Conservation (phyloP, 2,888 invertebrate genomes). For the Drosophila nr. medialis region DNA sequence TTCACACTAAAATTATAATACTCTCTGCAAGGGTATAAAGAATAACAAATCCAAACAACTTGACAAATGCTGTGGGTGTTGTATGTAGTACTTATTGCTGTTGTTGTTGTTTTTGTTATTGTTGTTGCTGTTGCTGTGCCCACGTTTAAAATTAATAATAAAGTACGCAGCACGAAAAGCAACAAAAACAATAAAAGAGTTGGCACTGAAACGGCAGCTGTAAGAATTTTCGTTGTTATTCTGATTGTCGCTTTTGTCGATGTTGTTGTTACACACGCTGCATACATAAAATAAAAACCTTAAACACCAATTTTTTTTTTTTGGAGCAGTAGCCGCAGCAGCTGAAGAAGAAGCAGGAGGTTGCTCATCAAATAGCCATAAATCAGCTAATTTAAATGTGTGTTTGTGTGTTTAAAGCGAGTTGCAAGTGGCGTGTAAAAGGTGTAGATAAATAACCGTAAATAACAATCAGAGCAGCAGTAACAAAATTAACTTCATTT, state of each 20-base stretch:
- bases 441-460: constrained; percentile 53
- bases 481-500: constrained; percentile 21
- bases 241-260: constrained; percentile 24
- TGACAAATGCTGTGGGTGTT: constrained; percentile 73
- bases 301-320: constrained; percentile 41
- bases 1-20: not conserved
- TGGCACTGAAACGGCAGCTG: constrained; percentile 57
- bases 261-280: constrained; percentile 25
- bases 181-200: constrained; percentile 40
- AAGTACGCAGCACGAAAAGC: constrained; percentile 57
- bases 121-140: constrained; percentile 50
- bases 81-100: constrained; percentile 50
- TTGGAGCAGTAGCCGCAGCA: constrained; percentile 33
- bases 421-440: constrained; percentile 33
- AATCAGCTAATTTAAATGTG: constrained; percentile 77
- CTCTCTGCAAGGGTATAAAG: not conserved
- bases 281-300: constrained; percentile 39
- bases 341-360: constrained; percentile 4
- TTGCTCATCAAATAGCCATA: constrained; percentile 76
- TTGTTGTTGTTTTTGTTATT: constrained; percentile 34
- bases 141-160: constrained; percentile 75
- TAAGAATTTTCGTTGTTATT: constrained; percentile 57
- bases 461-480: constrained; percentile 52
- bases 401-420: constrained; percentile 10
- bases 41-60: constrained; percentile 57